A percentile compares a stretch with the other conserved stretches of the same genome.
Evolutionary conservation across 2,888 invertebrate species (phyloP).

Genomic region (Catocala sponsa): DNA sequence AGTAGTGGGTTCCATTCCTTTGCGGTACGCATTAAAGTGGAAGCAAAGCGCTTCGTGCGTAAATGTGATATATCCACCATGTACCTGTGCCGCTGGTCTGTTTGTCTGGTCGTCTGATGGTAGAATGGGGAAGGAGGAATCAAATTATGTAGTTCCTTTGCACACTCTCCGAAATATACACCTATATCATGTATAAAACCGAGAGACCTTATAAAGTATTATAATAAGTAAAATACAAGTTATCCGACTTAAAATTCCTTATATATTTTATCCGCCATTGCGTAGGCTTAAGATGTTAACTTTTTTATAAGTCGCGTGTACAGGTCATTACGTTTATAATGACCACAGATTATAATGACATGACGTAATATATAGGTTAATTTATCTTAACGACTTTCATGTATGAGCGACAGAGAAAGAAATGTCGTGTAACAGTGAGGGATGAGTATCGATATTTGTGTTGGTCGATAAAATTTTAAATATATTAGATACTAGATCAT

Average conservation of each 20-base stretch:
- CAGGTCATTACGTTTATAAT: constrained; percentile 23
- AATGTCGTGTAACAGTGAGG: constrained; percentile 23
- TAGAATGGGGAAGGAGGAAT: too few species aligned
- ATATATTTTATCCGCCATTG: background rate
- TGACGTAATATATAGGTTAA: constrained; percentile 25
- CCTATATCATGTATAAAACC: too few species aligned
- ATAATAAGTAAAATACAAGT: constrained; percentile 3
- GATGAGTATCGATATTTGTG: constrained; percentile 18
- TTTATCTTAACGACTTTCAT: constrained; percentile 26
- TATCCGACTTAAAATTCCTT: constrained; percentile 1
- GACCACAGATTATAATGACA: constrained; percentile 29
- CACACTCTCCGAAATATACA: background rate
- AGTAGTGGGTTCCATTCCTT: too few species aligned
- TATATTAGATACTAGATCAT: too few species aligned
- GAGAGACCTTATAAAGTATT: background rate
- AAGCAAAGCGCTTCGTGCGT: too few species aligned
- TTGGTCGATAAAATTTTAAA: background rate
- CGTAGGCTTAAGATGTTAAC: background rate
- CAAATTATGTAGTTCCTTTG: too few species aligned
- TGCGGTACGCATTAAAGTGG: too few species aligned
- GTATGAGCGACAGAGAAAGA: constrained; percentile 11
- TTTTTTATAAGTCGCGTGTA: constrained; percentile 15
- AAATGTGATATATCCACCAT: too few species aligned
- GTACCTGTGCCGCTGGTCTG: too few species aligned
- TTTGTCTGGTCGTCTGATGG: too few species aligned